Conservation (phyloP, 2,888 invertebrate species). For the Cordilura impudica region DNA sequence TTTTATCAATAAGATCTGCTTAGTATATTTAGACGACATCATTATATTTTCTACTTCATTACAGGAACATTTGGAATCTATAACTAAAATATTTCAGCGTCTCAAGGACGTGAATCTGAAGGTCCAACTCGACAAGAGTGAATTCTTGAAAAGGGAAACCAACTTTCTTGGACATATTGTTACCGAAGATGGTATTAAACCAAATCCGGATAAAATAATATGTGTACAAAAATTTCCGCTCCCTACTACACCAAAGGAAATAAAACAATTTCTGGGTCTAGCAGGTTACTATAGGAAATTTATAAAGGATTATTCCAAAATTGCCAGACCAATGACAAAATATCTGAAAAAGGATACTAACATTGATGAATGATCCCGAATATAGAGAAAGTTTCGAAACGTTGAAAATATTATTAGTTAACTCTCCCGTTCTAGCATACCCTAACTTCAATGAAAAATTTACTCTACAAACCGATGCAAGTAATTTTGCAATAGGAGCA, state of each 20-base stretch:
- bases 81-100: not conserved
- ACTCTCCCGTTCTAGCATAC: slow-evolving; percentile 21
- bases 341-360: too few species aligned
- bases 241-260: too few species aligned
- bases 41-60: slow-evolving; percentile 46
- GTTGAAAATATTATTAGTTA: slow-evolving; percentile 31
- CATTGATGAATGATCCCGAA: not conserved
- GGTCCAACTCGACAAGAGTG: too few species aligned
- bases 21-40: slow-evolving; percentile 21
- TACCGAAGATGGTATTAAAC: too few species aligned
- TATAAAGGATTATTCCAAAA: too few species aligned
- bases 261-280: too few species aligned
- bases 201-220: too few species aligned
- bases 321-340: too few species aligned
- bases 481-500: slow-evolving; percentile 18
- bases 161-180: too few species aligned
- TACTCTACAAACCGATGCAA: slow-evolving; percentile 16
- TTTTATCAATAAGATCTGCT: not conserved
- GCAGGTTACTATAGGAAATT: too few species aligned
- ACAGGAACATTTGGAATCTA: slow-evolving; percentile 40
- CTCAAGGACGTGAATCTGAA: slow-evolving; percentile 20
- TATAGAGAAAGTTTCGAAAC: slow-evolving; percentile 31
- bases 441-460: slow-evolving; percentile 38
- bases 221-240: too few species aligned
- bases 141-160: not conserved